Percentiles rank a stretch among this genome's conserved stretches.
These are phyloP conservation scores for Darevskia mixta DNA, from an alignment of 2,797 vertebrate genomes.

Conservation along the genomic window DNA sequence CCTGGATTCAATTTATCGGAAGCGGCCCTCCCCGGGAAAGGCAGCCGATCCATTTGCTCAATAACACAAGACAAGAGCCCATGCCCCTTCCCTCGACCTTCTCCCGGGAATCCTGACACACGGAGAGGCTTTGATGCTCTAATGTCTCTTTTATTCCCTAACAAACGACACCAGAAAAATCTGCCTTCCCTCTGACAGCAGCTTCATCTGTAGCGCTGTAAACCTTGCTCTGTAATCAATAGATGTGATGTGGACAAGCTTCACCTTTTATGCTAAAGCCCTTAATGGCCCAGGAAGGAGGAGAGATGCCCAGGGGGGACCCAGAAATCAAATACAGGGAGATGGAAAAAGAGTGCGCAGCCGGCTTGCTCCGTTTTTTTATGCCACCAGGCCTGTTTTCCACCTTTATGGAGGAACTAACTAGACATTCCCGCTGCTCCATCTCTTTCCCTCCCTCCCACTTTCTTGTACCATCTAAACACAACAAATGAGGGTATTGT, in stretches of 20 bases:
- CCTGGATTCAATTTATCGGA: too few relatives aligned
- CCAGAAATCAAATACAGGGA: neutral
- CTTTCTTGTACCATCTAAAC: neutral
- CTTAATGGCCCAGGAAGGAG: neutral
- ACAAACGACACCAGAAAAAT: neutral
- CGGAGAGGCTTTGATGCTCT: neutral
- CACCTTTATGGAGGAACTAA: neutral
- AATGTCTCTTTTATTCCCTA: neutral
- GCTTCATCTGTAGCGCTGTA: neutral
- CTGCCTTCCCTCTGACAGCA: neutral
- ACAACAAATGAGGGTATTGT: neutral
- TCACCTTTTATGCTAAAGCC: neutral
- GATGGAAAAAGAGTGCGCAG: fast-evolving
- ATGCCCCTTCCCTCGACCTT: neutral
- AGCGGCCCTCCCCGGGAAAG: neutral
- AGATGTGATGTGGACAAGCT: neutral
- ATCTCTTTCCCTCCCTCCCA: too few relatives aligned
- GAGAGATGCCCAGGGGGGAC: too few relatives aligned
- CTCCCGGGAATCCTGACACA: neutral
- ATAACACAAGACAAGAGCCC: neutral
- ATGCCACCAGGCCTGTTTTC: neutral
- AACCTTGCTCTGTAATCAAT: neutral
- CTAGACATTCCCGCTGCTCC: neutral
- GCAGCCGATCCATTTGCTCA: neutral
- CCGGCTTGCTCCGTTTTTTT: too few relatives aligned